A percentile compares a stretch with the other conserved stretches of the same genome.
Conservation (phyloP, 2,797 vertebrate species). For the Pogoniulus pusillus region DNA sequence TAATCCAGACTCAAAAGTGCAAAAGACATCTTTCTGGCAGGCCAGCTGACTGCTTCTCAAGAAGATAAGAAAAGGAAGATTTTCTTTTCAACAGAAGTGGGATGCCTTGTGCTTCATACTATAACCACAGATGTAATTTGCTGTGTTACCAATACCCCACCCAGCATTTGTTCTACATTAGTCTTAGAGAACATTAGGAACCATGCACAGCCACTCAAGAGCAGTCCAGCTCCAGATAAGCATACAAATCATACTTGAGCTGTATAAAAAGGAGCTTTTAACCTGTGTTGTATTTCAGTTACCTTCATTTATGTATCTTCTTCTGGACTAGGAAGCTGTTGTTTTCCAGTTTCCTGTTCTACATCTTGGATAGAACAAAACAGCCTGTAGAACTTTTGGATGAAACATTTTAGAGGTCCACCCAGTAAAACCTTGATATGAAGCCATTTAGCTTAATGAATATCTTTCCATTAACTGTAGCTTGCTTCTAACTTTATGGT, state of each 20-base stretch:
- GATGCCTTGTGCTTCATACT: background rate
- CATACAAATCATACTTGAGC: background rate
- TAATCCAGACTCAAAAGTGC: background rate
- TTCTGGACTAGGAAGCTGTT: constrained; percentile 17
- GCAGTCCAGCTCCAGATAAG: background rate
- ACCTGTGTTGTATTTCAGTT: background rate
- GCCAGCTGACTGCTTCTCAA: background rate
- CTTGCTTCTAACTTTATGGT: background rate
- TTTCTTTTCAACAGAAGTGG: background rate
- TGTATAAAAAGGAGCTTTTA: background rate
- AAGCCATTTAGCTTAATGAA: constrained; percentile 33
- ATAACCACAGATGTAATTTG: background rate
- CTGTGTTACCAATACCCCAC: background rate
- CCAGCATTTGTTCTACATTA: background rate
- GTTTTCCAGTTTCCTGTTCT: constrained; percentile 45
- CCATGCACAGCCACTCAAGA: background rate
- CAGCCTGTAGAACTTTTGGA: constrained; percentile 17
- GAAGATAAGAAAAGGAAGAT: background rate
- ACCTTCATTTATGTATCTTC: background rate
- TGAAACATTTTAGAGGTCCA: constrained; percentile 37
- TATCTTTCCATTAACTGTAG: constrained; percentile 26
- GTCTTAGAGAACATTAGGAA: background rate
- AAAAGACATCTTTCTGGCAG: background rate
- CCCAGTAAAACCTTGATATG: constrained; percentile 29
- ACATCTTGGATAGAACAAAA: constrained; percentile 3